These are phyloP conservation scores for Amphimallon solstitiale DNA, from an alignment of 2,888 invertebrate genomes.

Conservation along the genomic window DNA sequence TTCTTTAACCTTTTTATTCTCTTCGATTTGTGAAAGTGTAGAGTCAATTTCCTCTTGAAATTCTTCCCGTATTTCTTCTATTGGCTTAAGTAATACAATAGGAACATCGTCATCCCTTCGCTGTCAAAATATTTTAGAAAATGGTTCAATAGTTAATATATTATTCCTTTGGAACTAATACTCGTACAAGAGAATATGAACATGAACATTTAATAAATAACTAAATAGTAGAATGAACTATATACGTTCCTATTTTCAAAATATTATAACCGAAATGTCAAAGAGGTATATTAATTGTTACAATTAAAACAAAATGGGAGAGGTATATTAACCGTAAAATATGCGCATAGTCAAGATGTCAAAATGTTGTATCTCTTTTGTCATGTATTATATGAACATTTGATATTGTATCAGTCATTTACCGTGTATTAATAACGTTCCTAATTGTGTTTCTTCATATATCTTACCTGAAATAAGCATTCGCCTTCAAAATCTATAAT, in stretches of 20 bases:
- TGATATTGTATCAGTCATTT: constrained; percentile 25
- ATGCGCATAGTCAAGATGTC: constrained; percentile 13
- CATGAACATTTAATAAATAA: too few species aligned
- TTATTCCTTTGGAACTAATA: too few species aligned
- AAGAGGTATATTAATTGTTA: not conserved
- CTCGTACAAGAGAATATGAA: too few species aligned
- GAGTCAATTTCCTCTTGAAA: constrained; percentile 72
- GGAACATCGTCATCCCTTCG: constrained; percentile 93
- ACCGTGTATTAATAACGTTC: not conserved
- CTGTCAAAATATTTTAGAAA: constrained; percentile 65
- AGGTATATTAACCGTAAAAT: constrained; percentile 24
- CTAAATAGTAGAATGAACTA: too few species aligned
- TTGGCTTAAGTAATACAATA: constrained; percentile 82
- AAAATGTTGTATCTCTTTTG: constrained; percentile 23
- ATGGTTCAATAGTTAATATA: too few species aligned
- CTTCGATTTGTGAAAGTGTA: constrained; percentile 26
- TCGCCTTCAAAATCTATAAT: constrained; percentile 95
- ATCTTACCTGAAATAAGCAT: constrained; percentile 83
- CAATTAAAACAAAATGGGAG: constrained; percentile 26
- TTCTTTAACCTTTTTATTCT: constrained; percentile 32
- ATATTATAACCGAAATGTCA: not conserved
- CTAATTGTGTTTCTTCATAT: not conserved
- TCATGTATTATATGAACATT: constrained; percentile 28
- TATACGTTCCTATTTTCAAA: too few species aligned
- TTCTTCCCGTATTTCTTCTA: constrained; percentile 76